Conservation (phyloP, 1,140 invertebrate genomes). For the Lerema accius region DNA sequence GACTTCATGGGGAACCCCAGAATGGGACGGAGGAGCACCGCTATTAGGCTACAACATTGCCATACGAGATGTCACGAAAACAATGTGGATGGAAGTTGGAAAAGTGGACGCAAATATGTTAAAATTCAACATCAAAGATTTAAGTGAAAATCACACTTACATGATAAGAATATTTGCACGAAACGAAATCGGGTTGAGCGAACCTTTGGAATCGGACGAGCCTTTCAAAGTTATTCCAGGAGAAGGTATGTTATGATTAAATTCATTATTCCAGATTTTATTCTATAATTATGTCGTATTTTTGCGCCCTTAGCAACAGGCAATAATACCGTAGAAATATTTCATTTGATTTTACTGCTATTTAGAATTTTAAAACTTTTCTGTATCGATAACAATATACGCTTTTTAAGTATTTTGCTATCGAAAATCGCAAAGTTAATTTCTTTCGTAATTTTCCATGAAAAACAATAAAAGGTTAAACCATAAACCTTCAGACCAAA, state of each 20-base stretch:
- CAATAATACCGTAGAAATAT: too few relatives aligned
- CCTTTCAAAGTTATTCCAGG: constrained; percentile 92
- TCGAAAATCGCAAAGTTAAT: too few relatives aligned
- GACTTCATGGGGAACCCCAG: constrained; percentile 96
- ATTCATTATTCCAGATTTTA: too few relatives aligned
- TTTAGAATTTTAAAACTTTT: too few relatives aligned
- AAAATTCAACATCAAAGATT: constrained; percentile 92
- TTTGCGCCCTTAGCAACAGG: too few relatives aligned
- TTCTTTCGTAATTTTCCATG: too few relatives aligned
- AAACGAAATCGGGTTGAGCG: constrained; percentile 97
- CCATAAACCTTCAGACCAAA: too few relatives aligned
- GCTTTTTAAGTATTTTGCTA: too few relatives aligned
- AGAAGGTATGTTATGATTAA: constrained; percentile 85
- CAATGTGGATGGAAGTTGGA: constrained; percentile 98
- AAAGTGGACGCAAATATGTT: constrained; percentile 91
- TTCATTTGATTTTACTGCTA: too few relatives aligned
- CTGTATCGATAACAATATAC: too few relatives aligned
- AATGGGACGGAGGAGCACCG: constrained; percentile 96
- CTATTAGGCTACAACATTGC: constrained; percentile 96
- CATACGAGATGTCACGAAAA: constrained; percentile 94
- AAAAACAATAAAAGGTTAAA: too few relatives aligned
- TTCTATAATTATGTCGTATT: too few relatives aligned
- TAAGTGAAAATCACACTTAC: constrained; percentile 95
- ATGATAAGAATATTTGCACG: constrained; percentile 94
- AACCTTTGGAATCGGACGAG: constrained; percentile 96